phyloP scores from a whole-genome alignment of 2,113 vertebrate genomes.

The Stegostoma tigrinum region DNA sequence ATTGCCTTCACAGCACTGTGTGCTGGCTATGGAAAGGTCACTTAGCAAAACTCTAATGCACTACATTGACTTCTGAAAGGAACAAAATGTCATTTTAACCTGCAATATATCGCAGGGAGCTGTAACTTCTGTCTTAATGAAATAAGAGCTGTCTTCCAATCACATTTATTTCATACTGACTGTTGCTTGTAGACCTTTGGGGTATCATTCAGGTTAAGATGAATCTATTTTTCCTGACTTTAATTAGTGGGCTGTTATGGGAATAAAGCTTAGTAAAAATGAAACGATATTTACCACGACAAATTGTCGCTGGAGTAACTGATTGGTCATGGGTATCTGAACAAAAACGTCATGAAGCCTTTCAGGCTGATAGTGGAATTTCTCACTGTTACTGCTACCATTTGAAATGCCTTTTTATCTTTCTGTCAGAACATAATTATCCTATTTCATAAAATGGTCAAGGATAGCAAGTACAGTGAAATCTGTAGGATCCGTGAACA shows the following conservation, averaged over 20 bases:
- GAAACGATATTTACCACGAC: not conserved
- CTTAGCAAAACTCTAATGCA: not conserved
- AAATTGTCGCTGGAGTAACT: not conserved
- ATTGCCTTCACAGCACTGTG: not conserved
- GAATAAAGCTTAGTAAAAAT: not conserved
- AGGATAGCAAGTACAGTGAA: not conserved
- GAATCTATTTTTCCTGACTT: not conserved
- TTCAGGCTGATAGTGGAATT: not conserved
- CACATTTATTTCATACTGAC: not conserved
- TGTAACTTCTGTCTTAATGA: not conserved
- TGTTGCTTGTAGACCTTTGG: not conserved
- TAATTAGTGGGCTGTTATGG: not conserved
- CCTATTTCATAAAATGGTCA: not conserved
- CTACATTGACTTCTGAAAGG: constrained; percentile 7
- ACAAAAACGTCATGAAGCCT: not conserved
- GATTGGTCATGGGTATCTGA: not conserved
- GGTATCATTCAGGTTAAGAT: not conserved
- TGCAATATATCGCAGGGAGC: not conserved
- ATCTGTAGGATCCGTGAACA: not conserved
- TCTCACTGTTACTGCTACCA: not conserved
- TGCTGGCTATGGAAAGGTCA: not conserved
- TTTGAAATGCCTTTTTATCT: not conserved
- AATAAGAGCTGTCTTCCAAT: not conserved
- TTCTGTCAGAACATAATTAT: not conserved
- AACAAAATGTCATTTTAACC: not conserved